Conservation (phyloP, 2,113 vertebrate genomes). For the Sebastes fasciatus region DNA sequence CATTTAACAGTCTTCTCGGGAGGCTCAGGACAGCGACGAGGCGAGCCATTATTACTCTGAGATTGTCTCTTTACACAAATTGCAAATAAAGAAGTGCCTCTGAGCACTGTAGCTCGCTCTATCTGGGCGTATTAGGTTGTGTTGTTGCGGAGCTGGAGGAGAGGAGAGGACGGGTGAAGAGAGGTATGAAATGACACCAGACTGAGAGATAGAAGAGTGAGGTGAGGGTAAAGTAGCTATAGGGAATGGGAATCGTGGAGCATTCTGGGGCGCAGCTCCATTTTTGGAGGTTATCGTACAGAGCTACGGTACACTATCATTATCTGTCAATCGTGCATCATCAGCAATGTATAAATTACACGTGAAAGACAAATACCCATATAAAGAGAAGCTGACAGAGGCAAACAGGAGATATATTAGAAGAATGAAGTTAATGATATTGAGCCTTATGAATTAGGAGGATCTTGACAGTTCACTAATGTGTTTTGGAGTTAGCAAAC, state of each 20-base stretch:
- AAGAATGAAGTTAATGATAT: too few species aligned
- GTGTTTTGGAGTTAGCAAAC: too few species aligned
- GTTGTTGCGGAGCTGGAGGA: conserved; percentile 2
- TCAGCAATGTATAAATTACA: too few species aligned
- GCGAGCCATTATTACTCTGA: conserved; percentile 18
- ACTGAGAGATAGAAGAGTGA: background rate
- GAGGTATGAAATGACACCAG: conserved; percentile 13
- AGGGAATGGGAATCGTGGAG: background rate
- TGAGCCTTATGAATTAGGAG: too few species aligned
- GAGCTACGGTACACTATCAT: too few species aligned
- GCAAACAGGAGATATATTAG: too few species aligned
- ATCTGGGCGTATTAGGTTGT: background rate
- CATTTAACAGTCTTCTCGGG: background rate
- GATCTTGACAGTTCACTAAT: too few species aligned
- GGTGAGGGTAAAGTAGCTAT: conserved; percentile 15
- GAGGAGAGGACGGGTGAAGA: conserved; percentile 23
- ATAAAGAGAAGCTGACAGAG: too few species aligned
- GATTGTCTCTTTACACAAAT: conserved; percentile 37
- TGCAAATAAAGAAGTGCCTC: conserved; percentile 24
- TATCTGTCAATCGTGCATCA: too few species aligned
- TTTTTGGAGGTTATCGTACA: too few species aligned
- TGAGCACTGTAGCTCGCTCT: conserved; percentile 7
- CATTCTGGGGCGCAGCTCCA: too few species aligned
- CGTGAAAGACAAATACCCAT: too few species aligned
- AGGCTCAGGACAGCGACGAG: background rate